These are phyloP conservation scores for Sycon ciliatum DNA, from an alignment of 37 sponge, comb jelly and placozoan genomes.

Conservation along the genomic window DNA sequence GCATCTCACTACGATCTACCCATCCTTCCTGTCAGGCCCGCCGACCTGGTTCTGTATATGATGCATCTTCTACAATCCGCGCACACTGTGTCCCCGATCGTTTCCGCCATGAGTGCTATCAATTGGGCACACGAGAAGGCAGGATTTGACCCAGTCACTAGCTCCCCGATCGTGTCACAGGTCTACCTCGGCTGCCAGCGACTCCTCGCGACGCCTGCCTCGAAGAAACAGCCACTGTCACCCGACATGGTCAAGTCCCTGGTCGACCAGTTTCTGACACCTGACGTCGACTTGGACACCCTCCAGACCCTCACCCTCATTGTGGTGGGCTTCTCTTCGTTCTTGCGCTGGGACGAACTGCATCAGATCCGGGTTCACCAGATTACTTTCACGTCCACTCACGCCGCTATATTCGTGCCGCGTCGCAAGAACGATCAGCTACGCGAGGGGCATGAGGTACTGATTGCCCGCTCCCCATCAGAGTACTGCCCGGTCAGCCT, in stretches of 20 bases:
- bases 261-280: no score
- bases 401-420: not conserved
- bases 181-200: no score
- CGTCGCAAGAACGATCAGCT: slow-evolving; percentile 1
- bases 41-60: no score
- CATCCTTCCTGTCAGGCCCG: no score
- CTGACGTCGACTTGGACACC: no score
- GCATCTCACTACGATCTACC: no score
- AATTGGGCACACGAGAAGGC: not conserved
- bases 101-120: not conserved
- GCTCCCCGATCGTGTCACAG: no score
- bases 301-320: no score
- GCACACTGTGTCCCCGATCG: not conserved
- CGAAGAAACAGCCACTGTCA: slow-evolving; percentile 1
- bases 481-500: not conserved
- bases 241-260: not conserved
- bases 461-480: slow-evolving; percentile 15
- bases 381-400: not conserved
- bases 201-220: not conserved
- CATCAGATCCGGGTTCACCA: no score
- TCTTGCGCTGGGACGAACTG: slow-evolving; percentile 10
- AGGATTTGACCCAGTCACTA: no score
- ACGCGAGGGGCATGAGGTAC: not conserved
- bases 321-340: not conserved
- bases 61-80: no score